Evolutionary conservation across 2,888 invertebrate species (phyloP), one percentile per base, ranked within the genome.

Genomic region (Leptothorax acervorum): DNA sequence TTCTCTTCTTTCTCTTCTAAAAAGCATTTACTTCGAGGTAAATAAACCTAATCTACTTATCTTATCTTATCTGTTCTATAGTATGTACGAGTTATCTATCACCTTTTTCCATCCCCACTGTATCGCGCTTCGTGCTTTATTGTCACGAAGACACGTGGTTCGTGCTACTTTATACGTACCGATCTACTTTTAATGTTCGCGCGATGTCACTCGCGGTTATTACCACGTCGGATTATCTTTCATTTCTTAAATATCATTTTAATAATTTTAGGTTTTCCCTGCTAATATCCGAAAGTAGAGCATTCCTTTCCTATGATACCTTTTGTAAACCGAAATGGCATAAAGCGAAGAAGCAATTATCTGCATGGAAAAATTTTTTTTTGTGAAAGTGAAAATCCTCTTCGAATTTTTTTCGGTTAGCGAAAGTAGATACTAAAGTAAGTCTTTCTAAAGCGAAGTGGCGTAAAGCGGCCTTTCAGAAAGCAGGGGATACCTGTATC

Each of bases 161-260:
- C 12, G 79, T 81, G 39, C 79, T 60, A 81, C 79, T 81, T 71
- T 2, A 2, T 31, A 51, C 28, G 48, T 81, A 39, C 39, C 79
- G 71, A 81, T 81, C 79, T 51, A 79, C 70, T 70, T 79, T 79
- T 70, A 70, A 70, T 60, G 60, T 62, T 71, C 45, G 39, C 45
- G 45, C 57, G 15, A 39, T 39, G 11, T 68, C 51, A 51, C 28
- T 81, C 55, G 28, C 23, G 23, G 4, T 57, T 45, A 35, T 12
- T 23, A 42, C 28, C 45, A 31, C 23, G 8, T 57, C 35, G 18
- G 23, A 57, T 23, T 57, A 48, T 45, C 35, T 51, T 1, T 35
- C 8, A 11, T 18, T 70, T 18, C 18, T 23, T 45, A n/a, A 45
- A 45, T n/a, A 18, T 39, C 23, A 15, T 48, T 57, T 23, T n/a